phyloP scores from a whole-genome alignment of 2,888 invertebrate species.

The Agonum fuliginosum region DNA sequence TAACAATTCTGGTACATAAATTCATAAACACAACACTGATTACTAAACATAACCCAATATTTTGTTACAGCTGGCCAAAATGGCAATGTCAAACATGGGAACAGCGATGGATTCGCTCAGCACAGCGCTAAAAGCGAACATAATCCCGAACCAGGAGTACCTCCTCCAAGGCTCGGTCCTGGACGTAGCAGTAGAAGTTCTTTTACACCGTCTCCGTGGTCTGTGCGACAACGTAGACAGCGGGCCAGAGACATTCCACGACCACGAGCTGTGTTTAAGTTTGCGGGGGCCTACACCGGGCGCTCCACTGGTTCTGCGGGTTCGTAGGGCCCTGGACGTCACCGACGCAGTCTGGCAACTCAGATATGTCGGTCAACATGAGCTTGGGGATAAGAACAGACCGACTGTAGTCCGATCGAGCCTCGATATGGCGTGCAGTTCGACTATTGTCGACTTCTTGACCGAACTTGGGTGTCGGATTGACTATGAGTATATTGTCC shows the following conservation, averaged over 20 bases:
- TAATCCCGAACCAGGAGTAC: constrained; percentile 95
- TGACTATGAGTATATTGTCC: constrained; percentile 95
- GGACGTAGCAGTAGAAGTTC: constrained; percentile 92
- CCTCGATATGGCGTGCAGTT: constrained; percentile 93
- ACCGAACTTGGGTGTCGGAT: constrained; percentile 92
- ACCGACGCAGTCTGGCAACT: constrained; percentile 92
- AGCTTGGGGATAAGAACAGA: constrained; percentile 89
- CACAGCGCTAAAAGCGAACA: constrained; percentile 87
- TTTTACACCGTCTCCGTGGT: constrained; percentile 91
- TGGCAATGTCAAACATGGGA: constrained; percentile 71
- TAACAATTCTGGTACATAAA: too few species aligned
- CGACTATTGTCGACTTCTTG: constrained; percentile 92
- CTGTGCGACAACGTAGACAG: constrained; percentile 95
- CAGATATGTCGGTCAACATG: constrained; percentile 93
- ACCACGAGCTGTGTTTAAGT: constrained; percentile 94
- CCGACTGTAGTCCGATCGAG: constrained; percentile 94
- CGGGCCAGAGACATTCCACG: constrained; percentile 93
- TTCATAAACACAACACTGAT: too few species aligned
- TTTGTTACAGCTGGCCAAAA: neutral
- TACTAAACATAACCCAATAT: too few species aligned
- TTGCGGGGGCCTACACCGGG: constrained; percentile 80
- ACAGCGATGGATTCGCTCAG: constrained; percentile 86
- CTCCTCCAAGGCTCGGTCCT: constrained; percentile 94
- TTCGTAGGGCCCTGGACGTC: constrained; percentile 88
- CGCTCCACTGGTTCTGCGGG: constrained; percentile 84